Base-by-base conservation (phyloP, 1,140 invertebrate genomes). In the Drosophila hydei region DNA sequence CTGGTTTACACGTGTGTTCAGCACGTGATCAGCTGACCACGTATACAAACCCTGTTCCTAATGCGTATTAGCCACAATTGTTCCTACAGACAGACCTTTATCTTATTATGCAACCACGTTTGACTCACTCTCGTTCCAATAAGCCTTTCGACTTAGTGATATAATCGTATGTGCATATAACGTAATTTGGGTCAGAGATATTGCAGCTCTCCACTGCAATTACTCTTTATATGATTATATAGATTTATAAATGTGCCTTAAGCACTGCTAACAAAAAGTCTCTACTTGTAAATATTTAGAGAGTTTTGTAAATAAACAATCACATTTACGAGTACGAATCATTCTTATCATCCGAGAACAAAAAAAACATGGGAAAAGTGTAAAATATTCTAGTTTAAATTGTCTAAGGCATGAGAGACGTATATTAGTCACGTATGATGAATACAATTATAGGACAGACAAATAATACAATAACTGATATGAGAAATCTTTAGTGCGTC, bases 1-100 rank as follows among this genome's bases (percentile, higher is more conserved):
- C 21, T 19, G 55, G 79, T 83, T 81, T 63, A 78, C 71, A 81
- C 79, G 71, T 75, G 64, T 27, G 25, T 4, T 2, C 4, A 12
- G 58, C 73, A 73, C 47, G 40, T 70, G 79, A 81, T 83, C 60
- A 42, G 38, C 50, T 18, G 54, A 64, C 65, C 40, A 33, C 43
- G 40, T 47, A 51, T 61, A 40, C 75, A 23, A 40, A 9, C 4
- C 16, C 6, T 11, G 38, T 36, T 67, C 4, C 40, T 18, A 56
- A 38, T 43, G 52, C 52, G 36, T 55, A 30, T 50, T 50, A 50
- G 16, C 14, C 11, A 4, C 5, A 42, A 11, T 40, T 42, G 38
- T 16, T 56, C 12, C 21, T 21, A 33, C 12, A 33, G 30, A 27
- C 3, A 27, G 25, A 4, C 27, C 33, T 33, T 36, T 36, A 11